These are phyloP conservation scores for Holothuria glaberrima DNA, from an alignment of 35 echinoderm and acorn worm genomes.

Conservation along the genomic window DNA sequence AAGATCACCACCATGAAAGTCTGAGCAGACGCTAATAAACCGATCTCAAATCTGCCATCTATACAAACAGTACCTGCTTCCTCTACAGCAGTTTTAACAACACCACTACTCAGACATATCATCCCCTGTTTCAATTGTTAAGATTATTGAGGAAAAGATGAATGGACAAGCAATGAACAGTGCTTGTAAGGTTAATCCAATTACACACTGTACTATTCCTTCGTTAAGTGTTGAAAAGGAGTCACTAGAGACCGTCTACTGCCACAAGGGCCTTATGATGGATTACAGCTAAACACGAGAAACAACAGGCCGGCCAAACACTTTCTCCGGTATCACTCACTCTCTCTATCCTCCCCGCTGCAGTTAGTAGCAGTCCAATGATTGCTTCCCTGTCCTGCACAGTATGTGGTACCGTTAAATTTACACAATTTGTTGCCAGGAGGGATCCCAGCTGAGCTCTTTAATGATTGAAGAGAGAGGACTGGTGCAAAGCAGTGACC, in stretches of 20 bases:
- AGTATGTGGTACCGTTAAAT: constrained; percentile 49
- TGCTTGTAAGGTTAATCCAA: constrained; percentile 27
- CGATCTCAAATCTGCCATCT: neutral
- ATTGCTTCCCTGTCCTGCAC: neutral
- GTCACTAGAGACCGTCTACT: constrained; percentile 12
- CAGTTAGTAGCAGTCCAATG: constrained; percentile 1
- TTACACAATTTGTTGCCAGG: constrained; percentile 52
- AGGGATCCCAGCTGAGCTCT: constrained; percentile 46
- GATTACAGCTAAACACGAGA: constrained; percentile 30
- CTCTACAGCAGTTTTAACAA: constrained; percentile 16
- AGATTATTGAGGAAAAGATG: too few relatives aligned
- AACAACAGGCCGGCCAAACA: constrained; percentile 47
- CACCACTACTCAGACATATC: constrained; percentile 9
- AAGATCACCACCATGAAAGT: neutral
- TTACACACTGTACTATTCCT: constrained; percentile 34
- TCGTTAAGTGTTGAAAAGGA: constrained; percentile 43
- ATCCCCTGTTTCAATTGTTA: too few relatives aligned
- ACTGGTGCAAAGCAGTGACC: constrained; percentile 40
- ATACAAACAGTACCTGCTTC: constrained; percentile 9
- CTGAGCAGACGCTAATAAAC: neutral
- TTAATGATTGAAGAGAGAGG: constrained; percentile 38
- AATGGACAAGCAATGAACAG: too few relatives aligned
- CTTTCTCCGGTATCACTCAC: neutral
- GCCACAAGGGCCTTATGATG: constrained; percentile 42
- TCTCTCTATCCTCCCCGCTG: neutral